Evolutionary conservation across 1,140 invertebrate genomes (phyloP).

Genomic region (Drosophila fuyamai): DNA sequence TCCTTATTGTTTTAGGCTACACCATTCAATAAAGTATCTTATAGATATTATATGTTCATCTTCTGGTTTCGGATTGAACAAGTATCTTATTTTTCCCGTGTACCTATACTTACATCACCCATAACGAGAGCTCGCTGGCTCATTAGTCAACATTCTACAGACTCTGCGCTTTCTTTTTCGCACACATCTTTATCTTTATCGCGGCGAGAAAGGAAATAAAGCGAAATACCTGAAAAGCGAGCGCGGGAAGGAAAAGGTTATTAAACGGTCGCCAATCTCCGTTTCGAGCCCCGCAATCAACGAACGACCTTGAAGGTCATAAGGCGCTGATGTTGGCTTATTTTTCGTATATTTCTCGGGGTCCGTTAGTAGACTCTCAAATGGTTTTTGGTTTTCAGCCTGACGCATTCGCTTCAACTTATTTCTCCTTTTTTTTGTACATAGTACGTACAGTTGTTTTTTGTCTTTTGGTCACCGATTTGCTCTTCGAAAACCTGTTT

Average conservation of each 20-base stretch:
- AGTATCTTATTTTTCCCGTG: neutral
- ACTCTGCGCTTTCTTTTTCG: conserved; percentile 39
- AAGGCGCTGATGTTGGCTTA: conserved; percentile 35
- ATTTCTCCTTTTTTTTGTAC: conserved; percentile 18
- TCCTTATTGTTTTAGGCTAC: too few relatives aligned
- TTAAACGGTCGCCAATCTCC: conserved; percentile 62
- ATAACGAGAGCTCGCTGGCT: conserved; percentile 45
- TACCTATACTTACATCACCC: conserved; percentile 24
- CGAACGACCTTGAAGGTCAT: conserved; percentile 74
- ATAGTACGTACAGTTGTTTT: conserved; percentile 41
- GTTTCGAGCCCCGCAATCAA: conserved; percentile 71
- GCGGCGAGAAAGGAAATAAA: conserved; percentile 76
- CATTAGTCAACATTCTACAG: conserved; percentile 71
- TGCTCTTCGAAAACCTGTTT: conserved; percentile 48
- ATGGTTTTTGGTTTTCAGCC: conserved; percentile 67
- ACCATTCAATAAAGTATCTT: too few relatives aligned
- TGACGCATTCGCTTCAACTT: conserved; percentile 55
- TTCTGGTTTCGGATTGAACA: neutral
- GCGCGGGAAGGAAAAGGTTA: conserved; percentile 56
- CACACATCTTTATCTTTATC: conserved; percentile 62
- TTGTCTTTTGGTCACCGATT: conserved; percentile 47
- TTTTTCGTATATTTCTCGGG: conserved; percentile 16
- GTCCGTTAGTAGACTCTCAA: conserved; percentile 56
- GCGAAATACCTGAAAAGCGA: conserved; percentile 61
- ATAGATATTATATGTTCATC: too few relatives aligned